These are phyloP conservation scores for Trissolcus japonicus DNA, from an alignment of 2,888 invertebrate genomes.

Conservation along the genomic window DNA sequence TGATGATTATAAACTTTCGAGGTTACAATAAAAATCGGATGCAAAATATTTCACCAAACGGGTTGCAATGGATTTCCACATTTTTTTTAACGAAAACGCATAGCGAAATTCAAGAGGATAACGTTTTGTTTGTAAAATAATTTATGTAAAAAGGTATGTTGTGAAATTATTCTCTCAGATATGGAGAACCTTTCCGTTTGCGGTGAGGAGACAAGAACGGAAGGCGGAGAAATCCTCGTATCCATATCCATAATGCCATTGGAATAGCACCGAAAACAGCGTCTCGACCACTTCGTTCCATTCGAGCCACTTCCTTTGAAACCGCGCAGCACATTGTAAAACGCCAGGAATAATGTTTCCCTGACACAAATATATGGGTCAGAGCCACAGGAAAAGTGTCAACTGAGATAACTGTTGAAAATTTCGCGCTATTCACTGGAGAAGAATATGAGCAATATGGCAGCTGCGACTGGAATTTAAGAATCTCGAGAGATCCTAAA, in stretches of 20 bases:
- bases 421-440: conserved; percentile 28
- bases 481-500: conserved; percentile 3
- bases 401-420: conserved; percentile 39
- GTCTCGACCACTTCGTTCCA: conserved; percentile 30
- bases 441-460: conserved; percentile 28
- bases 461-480: conserved; percentile 23
- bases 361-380: conserved; percentile 33
- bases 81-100: too few species aligned
- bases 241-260: conserved; percentile 41
- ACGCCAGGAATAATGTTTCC: conserved; percentile 34
- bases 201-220: not conserved
- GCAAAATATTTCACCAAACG: not conserved
- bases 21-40: too few species aligned
- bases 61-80: too few species aligned
- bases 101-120: too few species aligned
- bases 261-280: conserved; percentile 44
- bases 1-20: conserved; percentile 1
- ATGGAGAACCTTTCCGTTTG: conserved; percentile 47
- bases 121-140: conserved; percentile 9
- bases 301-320: conserved; percentile 42
- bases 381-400: conserved; percentile 31
- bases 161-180: conserved; percentile 45
- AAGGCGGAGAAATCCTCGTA: conserved; percentile 25
- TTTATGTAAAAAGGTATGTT: conserved; percentile 28
- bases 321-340: conserved; percentile 31